Evolutionary conservation across 2,888 invertebrate species (phyloP).

Genomic region (Trilocha varians): DNA sequence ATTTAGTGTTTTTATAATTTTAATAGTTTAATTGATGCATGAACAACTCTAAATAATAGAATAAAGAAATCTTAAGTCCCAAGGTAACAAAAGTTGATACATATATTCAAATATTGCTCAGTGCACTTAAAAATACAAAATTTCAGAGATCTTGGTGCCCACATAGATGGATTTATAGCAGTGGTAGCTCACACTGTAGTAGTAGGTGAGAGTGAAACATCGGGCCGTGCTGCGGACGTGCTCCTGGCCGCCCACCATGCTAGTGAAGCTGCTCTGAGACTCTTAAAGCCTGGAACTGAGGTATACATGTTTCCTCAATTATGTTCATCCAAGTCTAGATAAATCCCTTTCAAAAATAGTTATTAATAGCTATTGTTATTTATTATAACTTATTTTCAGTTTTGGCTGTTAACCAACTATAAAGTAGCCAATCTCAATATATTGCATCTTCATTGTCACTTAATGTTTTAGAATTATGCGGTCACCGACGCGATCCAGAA

Average conservation of each 20-base stretch:
- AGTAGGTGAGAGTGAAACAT: constrained; percentile 85
- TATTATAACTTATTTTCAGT: no score
- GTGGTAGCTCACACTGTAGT: constrained; percentile 97
- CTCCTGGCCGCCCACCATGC: constrained; percentile 96
- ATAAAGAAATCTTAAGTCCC: no score
- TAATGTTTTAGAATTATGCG: constrained; percentile 80
- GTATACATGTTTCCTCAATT: constrained; percentile 63
- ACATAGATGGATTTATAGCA: constrained; percentile 98
- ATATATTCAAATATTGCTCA: no score
- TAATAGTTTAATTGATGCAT: no score
- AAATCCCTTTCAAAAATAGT: not conserved
- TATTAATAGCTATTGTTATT: not conserved
- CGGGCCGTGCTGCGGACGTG: constrained; percentile 94
- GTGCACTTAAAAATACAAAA: not conserved
- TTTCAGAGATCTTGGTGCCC: constrained; percentile 95
- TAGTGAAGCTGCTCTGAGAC: constrained; percentile 93
- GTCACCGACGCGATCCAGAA: constrained; percentile 95
- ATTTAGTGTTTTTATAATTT: no score
- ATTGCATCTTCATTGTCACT: constrained; percentile 3
- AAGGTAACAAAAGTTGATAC: no score
- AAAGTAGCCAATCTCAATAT: no score
- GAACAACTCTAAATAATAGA: no score
- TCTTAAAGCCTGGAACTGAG: constrained; percentile 93
- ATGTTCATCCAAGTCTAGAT: no score
- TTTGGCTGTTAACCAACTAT: no score